Percentiles rank a stretch among this genome's conserved stretches.
Conservation (phyloP, 2,888 invertebrate genomes). For the Caenorhabditis sp. region DNA sequence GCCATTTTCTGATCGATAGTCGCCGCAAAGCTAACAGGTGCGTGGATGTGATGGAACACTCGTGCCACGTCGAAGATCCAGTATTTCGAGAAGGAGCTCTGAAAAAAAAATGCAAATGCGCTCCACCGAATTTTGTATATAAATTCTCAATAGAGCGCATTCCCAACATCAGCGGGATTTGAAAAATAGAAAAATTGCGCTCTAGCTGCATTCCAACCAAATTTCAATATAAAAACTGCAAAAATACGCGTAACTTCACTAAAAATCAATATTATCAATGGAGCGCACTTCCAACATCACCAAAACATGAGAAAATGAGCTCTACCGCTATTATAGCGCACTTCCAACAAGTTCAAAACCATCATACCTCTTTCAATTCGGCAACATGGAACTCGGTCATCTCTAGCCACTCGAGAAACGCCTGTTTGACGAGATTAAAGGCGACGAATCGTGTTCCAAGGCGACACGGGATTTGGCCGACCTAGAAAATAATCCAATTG, state of each 20-base stretch:
- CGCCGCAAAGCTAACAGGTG: slow-evolving; percentile 28
- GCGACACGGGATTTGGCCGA: slow-evolving; percentile 32
- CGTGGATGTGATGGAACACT: slow-evolving; percentile 45
- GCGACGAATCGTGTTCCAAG: slow-evolving; percentile 38
- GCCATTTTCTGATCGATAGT: slow-evolving; percentile 43
- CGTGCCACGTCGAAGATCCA: slow-evolving; percentile 26
- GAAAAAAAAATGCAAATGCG: neutral
- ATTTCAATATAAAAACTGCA: no score
- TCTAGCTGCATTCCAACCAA: no score
- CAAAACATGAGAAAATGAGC: no score
- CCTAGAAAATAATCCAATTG: slow-evolving; percentile 32
- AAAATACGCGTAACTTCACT: no score
- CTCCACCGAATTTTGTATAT: neutral
- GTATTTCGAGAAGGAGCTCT: slow-evolving; percentile 25
- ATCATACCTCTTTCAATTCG: slow-evolving; percentile 24
- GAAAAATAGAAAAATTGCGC: no score
- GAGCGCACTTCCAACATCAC: no score
- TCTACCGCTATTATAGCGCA: neutral
- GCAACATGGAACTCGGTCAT: slow-evolving; percentile 10
- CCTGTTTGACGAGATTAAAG: slow-evolving; percentile 42
- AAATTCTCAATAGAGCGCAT: neutral
- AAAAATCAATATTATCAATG: no score
- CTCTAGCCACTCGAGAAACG: slow-evolving; percentile 51
- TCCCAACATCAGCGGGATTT: no score
- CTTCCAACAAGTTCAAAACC: no score